These are phyloP conservation scores for Heteropelma amictum DNA, from an alignment of 2,888 invertebrate genomes.

Conservation along the genomic window DNA sequence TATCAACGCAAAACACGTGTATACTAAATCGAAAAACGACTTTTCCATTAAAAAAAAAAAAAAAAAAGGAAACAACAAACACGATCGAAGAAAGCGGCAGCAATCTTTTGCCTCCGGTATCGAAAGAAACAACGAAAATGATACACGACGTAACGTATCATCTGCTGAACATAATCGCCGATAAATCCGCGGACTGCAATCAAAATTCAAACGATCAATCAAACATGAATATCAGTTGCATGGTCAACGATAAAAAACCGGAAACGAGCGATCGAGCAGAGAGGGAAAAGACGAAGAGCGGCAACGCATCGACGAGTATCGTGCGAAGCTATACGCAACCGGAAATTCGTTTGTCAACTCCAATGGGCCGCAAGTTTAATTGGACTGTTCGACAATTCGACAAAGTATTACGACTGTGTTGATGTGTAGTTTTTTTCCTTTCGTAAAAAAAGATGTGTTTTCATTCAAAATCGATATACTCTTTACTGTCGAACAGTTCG, in stretches of 20 bases:
- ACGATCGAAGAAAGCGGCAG: constrained; percentile 71
- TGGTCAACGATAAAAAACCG: background rate
- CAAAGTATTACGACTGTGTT: too few relatives aligned
- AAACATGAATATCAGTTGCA: constrained; percentile 41
- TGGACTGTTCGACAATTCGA: constrained; percentile 6
- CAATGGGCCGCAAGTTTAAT: background rate
- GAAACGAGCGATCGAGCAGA: background rate
- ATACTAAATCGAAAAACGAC: background rate
- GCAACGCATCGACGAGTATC: constrained; percentile 46
- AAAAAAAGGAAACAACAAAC: constrained; percentile 64
- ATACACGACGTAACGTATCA: constrained; percentile 64
- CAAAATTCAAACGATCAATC: constrained; percentile 50
- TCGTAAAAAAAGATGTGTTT: background rate
- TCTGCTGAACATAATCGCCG: constrained; percentile 65
- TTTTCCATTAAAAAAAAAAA: too few relatives aligned
- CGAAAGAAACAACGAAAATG: constrained; percentile 64
- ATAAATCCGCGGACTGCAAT: constrained; percentile 59
- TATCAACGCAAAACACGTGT: too few relatives aligned
- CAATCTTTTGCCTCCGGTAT: constrained; percentile 67
- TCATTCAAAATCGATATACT: too few relatives aligned
- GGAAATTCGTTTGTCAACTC: constrained; percentile 45
- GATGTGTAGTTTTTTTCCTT: too few relatives aligned
- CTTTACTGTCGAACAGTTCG: background rate
- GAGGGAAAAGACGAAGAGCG: constrained; percentile 8
- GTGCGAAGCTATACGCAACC: constrained; percentile 64